Base-by-base conservation (phyloP, 1,140 invertebrate genomes). In the Eupeodes corollae region DNA sequence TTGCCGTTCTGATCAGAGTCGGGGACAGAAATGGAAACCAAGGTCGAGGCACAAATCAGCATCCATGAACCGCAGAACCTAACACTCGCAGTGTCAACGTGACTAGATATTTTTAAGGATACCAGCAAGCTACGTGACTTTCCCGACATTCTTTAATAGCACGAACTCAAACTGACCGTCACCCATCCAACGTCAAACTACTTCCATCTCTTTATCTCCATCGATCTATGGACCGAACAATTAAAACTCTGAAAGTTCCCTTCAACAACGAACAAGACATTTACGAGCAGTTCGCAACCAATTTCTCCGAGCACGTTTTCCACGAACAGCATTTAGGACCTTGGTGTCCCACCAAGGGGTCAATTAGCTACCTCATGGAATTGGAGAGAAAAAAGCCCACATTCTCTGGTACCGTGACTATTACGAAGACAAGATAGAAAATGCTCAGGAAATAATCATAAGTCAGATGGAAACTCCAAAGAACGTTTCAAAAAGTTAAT, bases 161-260 rank as follows among this genome's bases (percentile, higher is more conserved):
- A 75, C 21, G 82, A 90, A 57, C 51, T 91, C 2, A 71, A 79
- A 52, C 43, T 84, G 14, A 58, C 75, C 1, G 70, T 79, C 0
- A 73, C 76, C 5, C 79, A 83, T 65, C 79, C 83, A 9, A 91
- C 93, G 1, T 66, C 72, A 6, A 98, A 98, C 75, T 83, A 84
- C 57, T 95, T 92, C 67, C 83, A 91, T n/a, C n/a, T n/a, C n/a
- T n/a, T n/a, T n/a, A n/a, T n/a, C 70, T 88, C 98, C 73, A 85
- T 95, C 80, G 89, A 92, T 46, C 59, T 82, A 42, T 96, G 91
- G 91, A 98, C 95, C 0, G 80, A 95, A 42, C 79, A 93, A 68
- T 91, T 90, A 39, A 96, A 93, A 73, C 56, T 98, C 9, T 99
- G 95, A 95, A 81, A 86, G 44, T 99, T 97, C 68, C 96, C 96